Conservation (phyloP, 2,888 invertebrate genomes). For the Nemapogon koenigi region DNA sequence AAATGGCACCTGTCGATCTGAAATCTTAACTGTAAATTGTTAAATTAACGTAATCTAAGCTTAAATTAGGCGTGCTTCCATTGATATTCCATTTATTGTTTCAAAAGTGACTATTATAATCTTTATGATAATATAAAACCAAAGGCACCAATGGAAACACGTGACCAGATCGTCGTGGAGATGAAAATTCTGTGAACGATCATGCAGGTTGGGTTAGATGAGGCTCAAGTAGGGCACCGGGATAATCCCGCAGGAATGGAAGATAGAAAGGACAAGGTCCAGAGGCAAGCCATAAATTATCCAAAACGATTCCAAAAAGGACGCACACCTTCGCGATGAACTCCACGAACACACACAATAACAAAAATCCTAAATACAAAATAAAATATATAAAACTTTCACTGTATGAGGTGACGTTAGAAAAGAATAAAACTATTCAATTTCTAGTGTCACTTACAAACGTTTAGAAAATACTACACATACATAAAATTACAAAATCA, state of each 20-base stretch:
- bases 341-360: constrained; percentile 59
- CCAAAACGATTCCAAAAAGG: constrained; percentile 15
- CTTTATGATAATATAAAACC: not conserved
- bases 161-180: constrained; percentile 57
- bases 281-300: constrained; percentile 62
- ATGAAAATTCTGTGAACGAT: constrained; percentile 25
- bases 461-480: constrained; percentile 52
- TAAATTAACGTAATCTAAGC: constrained; percentile 16
- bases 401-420: constrained; percentile 5
- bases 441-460: constrained; percentile 50
- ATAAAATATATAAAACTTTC: constrained; percentile 33
- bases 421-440: not conserved
- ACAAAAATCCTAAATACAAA: constrained; percentile 55
- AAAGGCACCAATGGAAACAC: constrained; percentile 37
- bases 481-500: constrained; percentile 52
- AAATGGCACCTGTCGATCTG: constrained; percentile 18
- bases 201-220: constrained; percentile 43
- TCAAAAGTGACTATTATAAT: not conserved
- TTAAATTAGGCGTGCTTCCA: constrained; percentile 33
- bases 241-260: constrained; percentile 32
- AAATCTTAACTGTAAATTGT: constrained; percentile 20
- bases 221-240: not conserved
- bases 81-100: constrained; percentile 19
- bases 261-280: constrained; percentile 39
- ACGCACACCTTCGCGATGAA: constrained; percentile 47